Percentiles rank a stretch among this genome's conserved stretches.
Evolutionary conservation across 1,140 invertebrate species (phyloP).

Genomic region (Ephestia elutella): DNA sequence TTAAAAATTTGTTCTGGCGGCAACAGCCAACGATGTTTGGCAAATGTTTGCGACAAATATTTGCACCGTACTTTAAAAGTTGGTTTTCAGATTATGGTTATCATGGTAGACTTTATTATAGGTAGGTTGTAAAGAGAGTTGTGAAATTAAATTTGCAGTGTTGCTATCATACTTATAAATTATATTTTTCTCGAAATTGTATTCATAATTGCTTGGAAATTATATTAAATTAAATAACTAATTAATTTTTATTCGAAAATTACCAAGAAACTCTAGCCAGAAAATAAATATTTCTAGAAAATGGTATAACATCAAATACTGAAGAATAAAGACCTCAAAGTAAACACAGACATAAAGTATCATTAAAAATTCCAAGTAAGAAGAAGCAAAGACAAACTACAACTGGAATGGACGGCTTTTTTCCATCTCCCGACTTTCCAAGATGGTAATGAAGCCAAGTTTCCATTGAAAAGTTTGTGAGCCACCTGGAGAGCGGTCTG

Average conservation of each 20-base stretch:
- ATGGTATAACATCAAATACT: too few species aligned
- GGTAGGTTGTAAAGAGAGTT: too few species aligned
- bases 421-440: not conserved
- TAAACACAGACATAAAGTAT: not conserved
- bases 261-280: too few species aligned
- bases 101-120: too few species aligned
- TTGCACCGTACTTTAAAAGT: not conserved
- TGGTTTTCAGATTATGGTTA: too few species aligned
- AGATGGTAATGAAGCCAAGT: not conserved
- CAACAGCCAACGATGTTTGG: not conserved
- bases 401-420: not conserved
- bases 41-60: not conserved
- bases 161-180: too few species aligned
- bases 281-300: too few species aligned
- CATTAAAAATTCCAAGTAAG: not conserved
- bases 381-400: not conserved
- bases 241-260: too few species aligned
- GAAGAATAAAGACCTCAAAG: not conserved
- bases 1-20: conserved; percentile 2
- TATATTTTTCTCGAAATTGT: too few species aligned
- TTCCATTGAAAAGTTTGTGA: not conserved
- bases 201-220: too few species aligned
- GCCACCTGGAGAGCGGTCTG: not conserved
- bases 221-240: too few species aligned
- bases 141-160: too few species aligned